Base-by-base conservation (phyloP, 2,797 vertebrate genomes). In the Anableps anableps region DNA sequence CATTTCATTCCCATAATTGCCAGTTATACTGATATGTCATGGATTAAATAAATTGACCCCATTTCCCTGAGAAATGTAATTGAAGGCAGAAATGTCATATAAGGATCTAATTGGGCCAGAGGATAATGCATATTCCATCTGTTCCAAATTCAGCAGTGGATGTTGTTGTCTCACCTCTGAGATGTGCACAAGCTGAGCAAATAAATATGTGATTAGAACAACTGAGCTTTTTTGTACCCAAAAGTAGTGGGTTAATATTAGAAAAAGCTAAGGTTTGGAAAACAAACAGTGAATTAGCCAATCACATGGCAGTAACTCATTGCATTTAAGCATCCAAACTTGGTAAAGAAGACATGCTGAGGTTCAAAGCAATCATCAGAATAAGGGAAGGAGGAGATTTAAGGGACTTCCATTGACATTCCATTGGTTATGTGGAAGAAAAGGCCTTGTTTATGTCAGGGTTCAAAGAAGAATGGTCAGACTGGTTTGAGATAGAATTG, bases 11-110 rank as follows among this genome's bases (percentile, higher is more conserved):
- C 72, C 60, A 80, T 87, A 83, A 91, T 88, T 85, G 76, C 73
- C 84, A 86, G 88, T 89, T 89, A 83, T 73, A 60, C 75, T 66
- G 79, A 80, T 82, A 78, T 84, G 82, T 86, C 86, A 80, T 45
- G 47, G 83, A 87, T 87, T 84, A 81, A 88, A 89, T 83, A 41
- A 17, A 53, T 75, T 87, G 78, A 83, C 83, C 87, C 38, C 34
- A 80, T 82, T 88, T 89, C 38, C 66, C 4, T 38, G 74, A 83
- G 51, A 82, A 80, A n/a, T 80, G 19, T 81, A 83, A 85, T 78
- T 81, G n/a, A 66, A 85, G 60, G 60, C 60, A 81, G 45, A 85
- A 74, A 70, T 82, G 80, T 66, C 66, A 86, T 78, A 74, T 62
- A 75, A 77, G 53, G 53, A 79, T 86, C 17, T 79, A 34, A 81